Evolutionary conservation across 2,797 vertebrate genomes (phyloP).

Genomic region (Cynopterus sphinx): DNA sequence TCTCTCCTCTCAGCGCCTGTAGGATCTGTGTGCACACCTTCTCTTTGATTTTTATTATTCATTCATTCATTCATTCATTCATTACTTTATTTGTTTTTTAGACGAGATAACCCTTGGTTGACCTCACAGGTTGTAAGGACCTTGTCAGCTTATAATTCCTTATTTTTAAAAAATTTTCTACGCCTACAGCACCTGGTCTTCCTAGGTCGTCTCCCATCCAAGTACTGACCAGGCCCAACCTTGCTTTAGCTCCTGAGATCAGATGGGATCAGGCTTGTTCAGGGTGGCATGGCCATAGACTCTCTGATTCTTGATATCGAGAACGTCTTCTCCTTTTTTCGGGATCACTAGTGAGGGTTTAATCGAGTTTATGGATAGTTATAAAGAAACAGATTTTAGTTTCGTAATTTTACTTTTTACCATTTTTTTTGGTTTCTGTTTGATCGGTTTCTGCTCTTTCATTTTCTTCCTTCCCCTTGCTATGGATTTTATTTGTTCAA

Average conservation of each 20-base stretch:
- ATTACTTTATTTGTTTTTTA: too few species aligned
- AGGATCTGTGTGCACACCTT: background rate
- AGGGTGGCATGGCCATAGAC: too few species aligned
- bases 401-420: background rate
- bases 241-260: too few species aligned
- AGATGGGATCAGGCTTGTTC: too few species aligned
- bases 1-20: rapidly evolving
- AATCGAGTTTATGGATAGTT: background rate
- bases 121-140: too few species aligned
- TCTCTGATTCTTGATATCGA: background rate
- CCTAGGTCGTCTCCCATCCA: too few species aligned
- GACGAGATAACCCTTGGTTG: too few species aligned
- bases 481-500: background rate
- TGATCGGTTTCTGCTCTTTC: background rate
- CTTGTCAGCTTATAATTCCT: too few species aligned
- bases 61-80: too few species aligned
- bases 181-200: background rate
- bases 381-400: background rate
- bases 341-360: background rate
- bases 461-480: background rate
- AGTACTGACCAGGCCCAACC: too few species aligned
- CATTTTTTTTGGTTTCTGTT: background rate
- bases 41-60: background rate
- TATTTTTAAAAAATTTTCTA: too few species aligned
- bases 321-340: background rate